These are phyloP conservation scores for Cliona cf. orientalis DNA, from an alignment of 37 sponge, comb jelly and placozoan species.

Conservation along the genomic window DNA sequence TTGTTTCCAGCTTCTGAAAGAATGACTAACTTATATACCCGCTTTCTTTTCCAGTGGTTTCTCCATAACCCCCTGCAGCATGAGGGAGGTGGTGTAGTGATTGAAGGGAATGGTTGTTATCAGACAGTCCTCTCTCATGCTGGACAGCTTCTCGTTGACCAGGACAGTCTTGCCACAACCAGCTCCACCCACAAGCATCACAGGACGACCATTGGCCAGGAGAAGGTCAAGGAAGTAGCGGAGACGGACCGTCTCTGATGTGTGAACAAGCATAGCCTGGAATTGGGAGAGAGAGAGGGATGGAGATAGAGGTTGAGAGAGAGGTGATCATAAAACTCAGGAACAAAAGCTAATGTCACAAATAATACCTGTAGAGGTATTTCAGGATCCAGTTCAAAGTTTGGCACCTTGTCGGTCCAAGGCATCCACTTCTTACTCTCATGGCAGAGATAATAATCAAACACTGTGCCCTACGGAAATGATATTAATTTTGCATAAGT, in stretches of 20 bases:
- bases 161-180: conserved; percentile 99
- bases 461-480: conserved; percentile 85
- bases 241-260: conserved; percentile 89
- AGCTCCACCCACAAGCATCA: conserved; percentile 98
- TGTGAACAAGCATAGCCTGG: conserved; percentile 93
- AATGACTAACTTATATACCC: conserved; percentile 37
- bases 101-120: conserved; percentile 96
- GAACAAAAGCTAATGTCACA: background rate
- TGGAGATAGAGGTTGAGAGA: background rate
- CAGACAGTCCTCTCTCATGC: conserved; percentile 71
- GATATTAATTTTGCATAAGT: background rate
- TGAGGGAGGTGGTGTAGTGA: conserved; percentile 97
- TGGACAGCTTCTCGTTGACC: conserved; percentile 80
- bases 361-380: conserved; percentile 88
- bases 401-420: conserved; percentile 93
- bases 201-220: conserved; percentile 92
- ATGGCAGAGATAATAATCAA: conserved; percentile 90
- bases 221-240: conserved; percentile 91
- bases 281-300: background rate
- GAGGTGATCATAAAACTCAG: background rate
- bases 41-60: conserved; percentile 99
- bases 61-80: conserved; percentile 99
- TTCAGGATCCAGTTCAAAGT: conserved; percentile 94
- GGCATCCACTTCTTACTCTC: conserved; percentile 91
- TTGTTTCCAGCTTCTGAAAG: background rate